Evolutionary conservation across 2,888 invertebrate species (phyloP).

Genomic region (Drosophila robusta): DNA sequence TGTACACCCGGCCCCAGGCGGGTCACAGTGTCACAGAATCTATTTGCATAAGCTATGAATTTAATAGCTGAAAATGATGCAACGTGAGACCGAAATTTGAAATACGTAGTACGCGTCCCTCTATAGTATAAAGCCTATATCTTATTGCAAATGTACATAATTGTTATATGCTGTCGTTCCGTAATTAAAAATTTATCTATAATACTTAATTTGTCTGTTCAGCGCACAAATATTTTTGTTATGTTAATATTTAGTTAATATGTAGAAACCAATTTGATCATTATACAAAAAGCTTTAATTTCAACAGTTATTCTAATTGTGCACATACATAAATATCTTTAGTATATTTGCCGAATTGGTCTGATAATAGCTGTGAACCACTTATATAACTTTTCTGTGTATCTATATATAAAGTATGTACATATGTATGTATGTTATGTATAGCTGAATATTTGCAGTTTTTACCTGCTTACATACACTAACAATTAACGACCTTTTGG

Average conservation of each 20-base stretch:
- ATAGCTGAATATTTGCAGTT: not conserved
- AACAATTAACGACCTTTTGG: slow-evolving; percentile 25
- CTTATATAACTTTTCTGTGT: not conserved
- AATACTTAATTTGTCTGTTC: too few relatives aligned
- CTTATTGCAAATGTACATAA: too few relatives aligned
- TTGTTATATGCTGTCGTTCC: too few relatives aligned
- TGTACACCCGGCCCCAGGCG: not conserved
- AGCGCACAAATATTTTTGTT: too few relatives aligned
- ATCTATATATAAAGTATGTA: not conserved
- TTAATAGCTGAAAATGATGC: not conserved
- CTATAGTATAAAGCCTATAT: not conserved
- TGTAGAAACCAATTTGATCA: too few relatives aligned
- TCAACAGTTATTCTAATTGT: not conserved
- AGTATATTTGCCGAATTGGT: not conserved
- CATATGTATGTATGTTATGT: not conserved
- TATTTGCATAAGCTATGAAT: slow-evolving; percentile 18
- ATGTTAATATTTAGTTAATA: too few relatives aligned
- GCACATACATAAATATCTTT: not conserved
- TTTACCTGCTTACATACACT: slow-evolving; percentile 5
- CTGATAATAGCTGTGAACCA: not conserved
- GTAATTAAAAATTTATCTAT: too few relatives aligned
- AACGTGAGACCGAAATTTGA: not conserved
- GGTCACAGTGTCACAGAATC: slow-evolving; percentile 39
- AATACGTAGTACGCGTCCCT: not conserved
- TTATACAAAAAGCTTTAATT: not conserved